phyloP scores from a whole-genome alignment of 2,888 invertebrate genomes.

The Monopis laevigella region DNA sequence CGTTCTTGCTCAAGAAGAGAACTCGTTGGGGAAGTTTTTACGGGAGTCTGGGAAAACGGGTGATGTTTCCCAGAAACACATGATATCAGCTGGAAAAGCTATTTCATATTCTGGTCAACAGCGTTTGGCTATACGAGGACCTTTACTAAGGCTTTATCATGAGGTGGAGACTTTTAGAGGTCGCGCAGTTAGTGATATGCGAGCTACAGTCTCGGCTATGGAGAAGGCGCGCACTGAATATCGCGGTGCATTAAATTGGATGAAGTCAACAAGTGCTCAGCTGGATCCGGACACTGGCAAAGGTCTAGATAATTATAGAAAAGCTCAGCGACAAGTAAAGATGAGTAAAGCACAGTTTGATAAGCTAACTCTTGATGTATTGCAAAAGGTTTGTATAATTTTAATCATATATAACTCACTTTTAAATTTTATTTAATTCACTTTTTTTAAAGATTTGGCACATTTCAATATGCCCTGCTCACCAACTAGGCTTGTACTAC shows the following conservation, averaged over 20 bases:
- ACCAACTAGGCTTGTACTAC: no score
- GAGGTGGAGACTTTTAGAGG: constrained; percentile 97
- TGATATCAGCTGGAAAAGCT: constrained; percentile 78
- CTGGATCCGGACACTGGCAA: constrained; percentile 97
- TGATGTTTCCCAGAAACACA: constrained; percentile 77
- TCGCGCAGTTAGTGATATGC: constrained; percentile 93
- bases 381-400: constrained; percentile 82
- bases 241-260: constrained; percentile 95
- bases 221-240: constrained; percentile 96
- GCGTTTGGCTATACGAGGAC: constrained; percentile 84
- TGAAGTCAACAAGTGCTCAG: constrained; percentile 96
- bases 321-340: constrained; percentile 83
- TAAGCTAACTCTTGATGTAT: constrained; percentile 90
- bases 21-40: constrained; percentile 91
- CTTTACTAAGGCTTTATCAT: constrained; percentile 89
- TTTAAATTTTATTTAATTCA: no score
- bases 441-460: no score
- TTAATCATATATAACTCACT: background rate
- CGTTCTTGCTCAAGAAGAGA: constrained; percentile 94
- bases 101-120: constrained; percentile 93
- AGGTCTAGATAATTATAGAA: constrained; percentile 95
- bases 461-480: no score
- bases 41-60: constrained; percentile 92
- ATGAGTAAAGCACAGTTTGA: constrained; percentile 90
- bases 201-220: constrained; percentile 91